Evolutionary conservation across 2,888 invertebrate species (phyloP), one percentile per base, ranked within the genome.

Genomic region (Hyppa rectilinea): DNA sequence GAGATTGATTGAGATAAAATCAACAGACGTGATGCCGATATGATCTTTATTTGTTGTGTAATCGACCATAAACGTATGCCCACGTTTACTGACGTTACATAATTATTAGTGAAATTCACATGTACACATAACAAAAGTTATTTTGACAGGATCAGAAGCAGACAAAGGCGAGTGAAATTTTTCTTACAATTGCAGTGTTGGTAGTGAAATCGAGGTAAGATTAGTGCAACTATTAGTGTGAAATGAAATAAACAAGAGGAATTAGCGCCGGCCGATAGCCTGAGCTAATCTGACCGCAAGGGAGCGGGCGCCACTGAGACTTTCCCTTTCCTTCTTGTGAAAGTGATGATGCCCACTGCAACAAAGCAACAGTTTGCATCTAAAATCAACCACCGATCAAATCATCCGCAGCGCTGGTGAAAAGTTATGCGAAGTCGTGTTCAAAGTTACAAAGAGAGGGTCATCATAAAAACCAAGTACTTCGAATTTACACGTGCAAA

Each of bases 251-350:
- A 94, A 93, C 92, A 93, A 93, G 91, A 92, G 91, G 93, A 93
- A 94, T 95, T 93, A 94, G 91, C 89, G 84, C 86, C 89, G 91
- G 90, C 88, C 91, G 90, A 94, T 92, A 91, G 92, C 87, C 90
- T 85, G 88, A 90, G 91, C 87, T 91, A 91, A 94, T 93, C 94
- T 93, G 92, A 95, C 94, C 95, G 93, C 95, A 95, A 95, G 96
- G 95, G 95, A 95, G 88, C 92, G 92, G 89, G 91, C 93, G 91
- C 92, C 92, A 92, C 87, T 78, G 76, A 87, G 82, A 94, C 95
- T 95, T 96, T 95, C 95, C 94, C 94, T 95, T 95, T 95, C 94
- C 92, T 92, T 93, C 90, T 93, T 90, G 95, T 94, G 95, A 95
- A 96, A 96, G 95, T 93, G 95, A 94, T 94, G 94, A 95, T 94